Conservation (phyloP, 2,113 vertebrate species). For the Capreolus pygargus region DNA sequence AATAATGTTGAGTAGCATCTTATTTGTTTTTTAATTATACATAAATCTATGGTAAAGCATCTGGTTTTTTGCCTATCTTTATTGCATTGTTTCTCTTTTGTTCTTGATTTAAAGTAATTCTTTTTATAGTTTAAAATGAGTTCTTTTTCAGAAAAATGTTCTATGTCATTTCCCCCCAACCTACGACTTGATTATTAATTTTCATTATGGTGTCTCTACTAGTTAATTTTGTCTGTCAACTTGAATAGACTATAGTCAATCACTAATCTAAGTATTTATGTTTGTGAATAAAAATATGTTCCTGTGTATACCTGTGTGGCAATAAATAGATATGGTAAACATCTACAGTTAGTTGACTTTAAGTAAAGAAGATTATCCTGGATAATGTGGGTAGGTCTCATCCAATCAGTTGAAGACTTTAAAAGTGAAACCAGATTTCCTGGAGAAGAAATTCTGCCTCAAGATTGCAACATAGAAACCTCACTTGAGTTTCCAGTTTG, state of each 20-base stretch:
- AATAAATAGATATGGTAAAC: neutral
- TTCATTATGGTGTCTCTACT: neutral
- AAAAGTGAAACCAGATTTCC: neutral
- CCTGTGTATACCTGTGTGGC: neutral
- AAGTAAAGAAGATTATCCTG: neutral
- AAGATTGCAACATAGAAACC: neutral
- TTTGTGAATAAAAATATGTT: neutral
- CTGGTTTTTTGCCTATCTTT: neutral
- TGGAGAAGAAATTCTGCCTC: neutral
- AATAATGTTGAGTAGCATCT: neutral
- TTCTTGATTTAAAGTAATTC: neutral
- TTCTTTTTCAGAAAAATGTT: neutral
- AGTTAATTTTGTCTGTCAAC: neutral
- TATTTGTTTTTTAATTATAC: neutral
- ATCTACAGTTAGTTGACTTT: neutral
- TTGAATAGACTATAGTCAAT: neutral
- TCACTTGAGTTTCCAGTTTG: neutral
- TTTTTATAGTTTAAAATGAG: neutral
- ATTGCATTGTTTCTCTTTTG: neutral
- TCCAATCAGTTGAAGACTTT: neutral
- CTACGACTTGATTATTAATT: neutral
- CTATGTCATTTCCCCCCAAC: neutral
- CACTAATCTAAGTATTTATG: neutral
- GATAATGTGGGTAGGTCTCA: neutral
- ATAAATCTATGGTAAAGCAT: neutral